Percentiles rank a stretch among this genome's conserved stretches.
phyloP scores from a whole-genome alignment of 2,113 vertebrate genomes.

The Cynoglossus semilaevis region DNA sequence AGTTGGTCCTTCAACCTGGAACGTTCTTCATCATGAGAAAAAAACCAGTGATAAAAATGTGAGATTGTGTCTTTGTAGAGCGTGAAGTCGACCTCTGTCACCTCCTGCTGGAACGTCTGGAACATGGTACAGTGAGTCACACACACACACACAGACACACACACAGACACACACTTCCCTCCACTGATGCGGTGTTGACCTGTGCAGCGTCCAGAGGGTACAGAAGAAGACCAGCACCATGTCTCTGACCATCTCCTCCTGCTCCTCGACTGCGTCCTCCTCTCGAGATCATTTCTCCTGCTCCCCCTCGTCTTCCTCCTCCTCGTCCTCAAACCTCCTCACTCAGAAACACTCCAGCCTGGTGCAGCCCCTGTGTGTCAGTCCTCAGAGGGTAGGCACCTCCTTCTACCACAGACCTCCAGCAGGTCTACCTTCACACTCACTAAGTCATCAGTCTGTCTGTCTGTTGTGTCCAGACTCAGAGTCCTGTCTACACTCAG shows the following conservation, averaged over 20 bases:
- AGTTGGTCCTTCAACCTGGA: too few relatives aligned
- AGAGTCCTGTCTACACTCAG: conserved; percentile 63
- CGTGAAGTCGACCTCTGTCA: neutral
- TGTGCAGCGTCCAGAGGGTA: conserved; percentile 57
- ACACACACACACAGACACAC: neutral
- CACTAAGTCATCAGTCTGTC: neutral
- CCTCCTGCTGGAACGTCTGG: conserved; percentile 52
- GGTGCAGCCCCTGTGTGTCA: conserved; percentile 68
- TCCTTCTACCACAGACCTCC: neutral
- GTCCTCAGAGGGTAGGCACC: conserved; percentile 58
- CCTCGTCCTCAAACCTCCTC: conserved; percentile 46
- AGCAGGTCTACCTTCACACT: neutral
- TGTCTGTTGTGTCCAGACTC: conserved; percentile 41
- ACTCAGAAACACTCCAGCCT: conserved; percentile 71
- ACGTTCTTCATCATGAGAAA: too few relatives aligned
- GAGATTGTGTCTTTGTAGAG: conserved; percentile 38
- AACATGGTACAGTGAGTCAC: conserved; percentile 76
- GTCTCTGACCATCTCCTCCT: conserved; percentile 78
- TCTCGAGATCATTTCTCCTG: conserved; percentile 54
- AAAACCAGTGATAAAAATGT: neutral
- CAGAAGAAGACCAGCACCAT: conserved; percentile 79
- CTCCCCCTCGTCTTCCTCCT: conserved; percentile 45
- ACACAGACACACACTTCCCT: neutral
- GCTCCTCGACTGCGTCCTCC: conserved; percentile 45
- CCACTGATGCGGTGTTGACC: neutral